Conservation (phyloP, 2,113 vertebrate genomes). For the Triplophysa siluroides region DNA sequence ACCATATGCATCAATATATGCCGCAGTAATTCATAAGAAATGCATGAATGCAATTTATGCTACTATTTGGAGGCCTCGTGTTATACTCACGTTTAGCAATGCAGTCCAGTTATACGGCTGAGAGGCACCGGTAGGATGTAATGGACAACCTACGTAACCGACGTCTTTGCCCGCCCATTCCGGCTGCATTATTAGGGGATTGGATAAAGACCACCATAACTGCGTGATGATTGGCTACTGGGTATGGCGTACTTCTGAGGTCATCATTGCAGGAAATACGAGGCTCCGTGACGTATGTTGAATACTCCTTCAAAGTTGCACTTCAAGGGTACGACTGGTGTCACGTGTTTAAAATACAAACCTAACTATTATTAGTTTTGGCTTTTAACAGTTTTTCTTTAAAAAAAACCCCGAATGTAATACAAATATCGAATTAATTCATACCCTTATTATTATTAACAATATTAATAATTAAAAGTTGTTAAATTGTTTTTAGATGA, state of each 20-base stretch:
- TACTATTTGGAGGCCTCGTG: constrained; percentile 45
- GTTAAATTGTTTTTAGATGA: too few relatives aligned
- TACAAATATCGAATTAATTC: too few relatives aligned
- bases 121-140: constrained; percentile 47
- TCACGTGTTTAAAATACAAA: not conserved
- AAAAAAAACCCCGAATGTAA: too few relatives aligned
- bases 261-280: constrained; percentile 6
- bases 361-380: too few relatives aligned
- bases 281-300: constrained; percentile 21
- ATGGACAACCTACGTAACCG: constrained; percentile 59
- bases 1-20: not conserved
- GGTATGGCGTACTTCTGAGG: not conserved
- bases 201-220: not conserved
- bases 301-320: constrained; percentile 5
- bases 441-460: too few relatives aligned
- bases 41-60: not conserved
- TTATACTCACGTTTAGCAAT: constrained; percentile 60
- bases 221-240: constrained; percentile 32
- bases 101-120: constrained; percentile 53
- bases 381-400: too few relatives aligned
- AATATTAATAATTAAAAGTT: too few relatives aligned
- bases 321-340: constrained; percentile 35
- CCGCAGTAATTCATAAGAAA: not conserved
- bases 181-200: not conserved
- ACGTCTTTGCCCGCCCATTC: constrained; percentile 57